These are phyloP conservation scores for Rhynchophorus ferrugineus DNA, from an alignment of 1,140 invertebrate genomes.

Conservation along the genomic window DNA sequence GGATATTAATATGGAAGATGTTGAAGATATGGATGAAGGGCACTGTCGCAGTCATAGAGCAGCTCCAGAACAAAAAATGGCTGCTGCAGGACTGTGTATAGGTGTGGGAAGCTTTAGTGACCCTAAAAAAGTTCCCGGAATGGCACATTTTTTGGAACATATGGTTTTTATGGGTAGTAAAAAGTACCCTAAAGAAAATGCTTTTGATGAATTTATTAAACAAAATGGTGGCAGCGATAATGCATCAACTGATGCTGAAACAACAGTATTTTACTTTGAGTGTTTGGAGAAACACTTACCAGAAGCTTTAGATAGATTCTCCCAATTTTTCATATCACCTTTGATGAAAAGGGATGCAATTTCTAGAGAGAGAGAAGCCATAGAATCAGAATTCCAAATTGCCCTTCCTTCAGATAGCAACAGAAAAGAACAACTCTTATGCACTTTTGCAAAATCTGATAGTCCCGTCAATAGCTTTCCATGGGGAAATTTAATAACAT, in stretches of 20 bases:
- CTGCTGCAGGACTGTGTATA: constrained; percentile 62
- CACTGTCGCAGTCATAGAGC: constrained; percentile 6
- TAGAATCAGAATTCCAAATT: constrained; percentile 83
- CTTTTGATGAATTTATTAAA: constrained; percentile 69
- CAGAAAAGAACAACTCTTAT: constrained; percentile 67
- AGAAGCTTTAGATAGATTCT: constrained; percentile 75
- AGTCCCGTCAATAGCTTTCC: constrained; percentile 73
- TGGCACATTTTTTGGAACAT: constrained; percentile 93
- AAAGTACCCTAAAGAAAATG: constrained; percentile 81
- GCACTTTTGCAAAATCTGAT: constrained; percentile 53
- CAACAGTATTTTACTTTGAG: constrained; percentile 83
- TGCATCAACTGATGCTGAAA: constrained; percentile 76
- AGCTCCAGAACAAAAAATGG: constrained; percentile 45
- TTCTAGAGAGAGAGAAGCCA: constrained; percentile 81
- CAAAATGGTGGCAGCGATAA: constrained; percentile 76
- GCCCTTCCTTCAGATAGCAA: constrained; percentile 57
- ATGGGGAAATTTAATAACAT: constrained; percentile 77
- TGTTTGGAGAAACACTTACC: constrained; percentile 69
- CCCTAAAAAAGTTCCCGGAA: constrained; percentile 69
- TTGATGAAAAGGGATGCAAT: constrained; percentile 81
- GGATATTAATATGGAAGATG: not conserved
- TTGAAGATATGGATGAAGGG: constrained; percentile 31
- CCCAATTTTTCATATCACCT: constrained; percentile 84
- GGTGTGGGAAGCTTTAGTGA: constrained; percentile 68
- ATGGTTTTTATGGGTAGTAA: constrained; percentile 93